A percentile compares a stretch with the other conserved stretches of the same genome.
These are phyloP conservation scores for Saccopteryx leptura DNA, from an alignment of 2,113 vertebrate species.

Conservation along the genomic window DNA sequence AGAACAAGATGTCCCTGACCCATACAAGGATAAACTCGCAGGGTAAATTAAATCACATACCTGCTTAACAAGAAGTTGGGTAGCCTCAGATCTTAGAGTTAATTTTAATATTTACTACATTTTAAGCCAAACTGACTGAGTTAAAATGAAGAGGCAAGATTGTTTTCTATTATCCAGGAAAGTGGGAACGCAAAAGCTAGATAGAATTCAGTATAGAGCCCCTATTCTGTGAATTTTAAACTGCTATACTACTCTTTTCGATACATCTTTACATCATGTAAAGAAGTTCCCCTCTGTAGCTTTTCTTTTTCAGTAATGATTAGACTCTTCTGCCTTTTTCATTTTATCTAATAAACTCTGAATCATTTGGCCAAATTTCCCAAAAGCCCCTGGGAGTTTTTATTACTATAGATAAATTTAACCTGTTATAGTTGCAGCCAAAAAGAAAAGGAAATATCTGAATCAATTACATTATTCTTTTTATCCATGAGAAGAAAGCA, in stretches of 20 bases:
- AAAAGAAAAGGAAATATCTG: constrained; percentile 23
- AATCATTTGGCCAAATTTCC: constrained; percentile 1
- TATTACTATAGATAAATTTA: neutral
- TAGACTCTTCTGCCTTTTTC: constrained; percentile 28
- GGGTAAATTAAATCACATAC: neutral
- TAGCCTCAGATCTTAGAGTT: constrained; percentile 1
- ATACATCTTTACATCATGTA: neutral
- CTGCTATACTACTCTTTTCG: neutral
- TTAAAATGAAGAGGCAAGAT: constrained; percentile 13
- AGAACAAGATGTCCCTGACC: neutral
- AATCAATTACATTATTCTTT: neutral
- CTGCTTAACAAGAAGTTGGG: neutral
- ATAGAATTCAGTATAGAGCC: neutral
- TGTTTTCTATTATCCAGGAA: constrained; percentile 33
- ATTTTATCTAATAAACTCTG: constrained; percentile 24
- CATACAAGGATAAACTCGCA: neutral
- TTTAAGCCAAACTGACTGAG: constrained; percentile 30
- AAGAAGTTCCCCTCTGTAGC: neutral
- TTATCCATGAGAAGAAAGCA: constrained; percentile 22
- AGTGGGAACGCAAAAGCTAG: neutral
- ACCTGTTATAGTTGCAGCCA: neutral
- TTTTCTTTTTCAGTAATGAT: constrained; percentile 30
- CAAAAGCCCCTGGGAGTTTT: neutral
- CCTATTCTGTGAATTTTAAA: neutral
- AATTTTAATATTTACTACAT: constrained; percentile 25